A percentile compares a stretch with the other conserved stretches of the same genome.
phyloP scores from a whole-genome alignment of 1,140 invertebrate species.

The Nasonia giraulti region DNA sequence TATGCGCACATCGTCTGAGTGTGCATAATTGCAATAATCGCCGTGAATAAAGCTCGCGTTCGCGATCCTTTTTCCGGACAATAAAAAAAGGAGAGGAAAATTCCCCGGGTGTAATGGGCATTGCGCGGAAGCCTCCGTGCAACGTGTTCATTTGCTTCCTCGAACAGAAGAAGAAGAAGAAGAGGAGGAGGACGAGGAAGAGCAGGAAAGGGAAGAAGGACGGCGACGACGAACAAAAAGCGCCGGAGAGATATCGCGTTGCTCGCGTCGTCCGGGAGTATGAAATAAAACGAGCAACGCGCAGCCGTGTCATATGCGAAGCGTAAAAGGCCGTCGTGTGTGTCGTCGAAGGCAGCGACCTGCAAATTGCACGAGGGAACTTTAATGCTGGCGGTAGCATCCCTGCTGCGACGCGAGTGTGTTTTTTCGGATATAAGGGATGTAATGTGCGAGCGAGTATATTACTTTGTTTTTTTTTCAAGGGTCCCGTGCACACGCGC shows the following conservation, averaged over 20 bases:
- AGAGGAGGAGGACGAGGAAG: no score
- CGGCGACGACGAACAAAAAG: conserved; percentile 4
- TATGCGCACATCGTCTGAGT: no score
- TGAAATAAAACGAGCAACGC: background rate
- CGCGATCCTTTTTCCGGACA: background rate
- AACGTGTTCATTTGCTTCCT: conserved; percentile 42
- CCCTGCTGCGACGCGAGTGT: background rate
- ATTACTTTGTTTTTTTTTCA: no score
- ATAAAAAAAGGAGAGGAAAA: no score
- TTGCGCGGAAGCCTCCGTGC: background rate
- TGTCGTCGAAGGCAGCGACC: conserved; percentile 12
- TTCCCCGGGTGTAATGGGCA: background rate
- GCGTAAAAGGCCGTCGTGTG: conserved; percentile 16
- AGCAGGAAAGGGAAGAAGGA: background rate
- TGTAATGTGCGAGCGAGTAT: background rate
- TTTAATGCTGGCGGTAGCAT: conserved; percentile 10
- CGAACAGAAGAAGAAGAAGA: background rate
- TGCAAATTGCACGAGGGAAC: conserved; percentile 11
- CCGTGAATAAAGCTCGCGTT: background rate
- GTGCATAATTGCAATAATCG: conserved; percentile 41
- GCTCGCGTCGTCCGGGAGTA: background rate
- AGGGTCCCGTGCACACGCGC: no score
- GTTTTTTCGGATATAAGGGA: background rate
- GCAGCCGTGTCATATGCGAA: conserved; percentile 29
- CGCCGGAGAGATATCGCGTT: conserved; percentile 24